Conservation (phyloP, 2,888 invertebrate genomes). For the Limnephilus auricula region DNA sequence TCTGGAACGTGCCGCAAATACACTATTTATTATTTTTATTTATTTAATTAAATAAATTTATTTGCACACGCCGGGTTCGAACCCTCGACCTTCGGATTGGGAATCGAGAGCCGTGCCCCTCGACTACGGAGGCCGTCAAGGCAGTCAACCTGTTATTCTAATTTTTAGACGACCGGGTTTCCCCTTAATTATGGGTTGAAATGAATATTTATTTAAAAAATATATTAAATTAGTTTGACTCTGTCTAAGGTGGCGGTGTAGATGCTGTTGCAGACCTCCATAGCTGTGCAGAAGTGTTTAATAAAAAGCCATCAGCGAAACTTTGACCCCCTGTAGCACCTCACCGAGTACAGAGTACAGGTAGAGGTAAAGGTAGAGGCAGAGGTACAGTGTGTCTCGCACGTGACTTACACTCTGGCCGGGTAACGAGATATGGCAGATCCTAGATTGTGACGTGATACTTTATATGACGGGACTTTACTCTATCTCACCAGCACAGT, state of each 20-base stretch:
- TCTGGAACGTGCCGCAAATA: too few relatives aligned
- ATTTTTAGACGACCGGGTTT: too few relatives aligned
- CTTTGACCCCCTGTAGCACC: constrained; percentile 39
- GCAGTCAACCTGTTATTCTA: too few relatives aligned
- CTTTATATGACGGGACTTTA: background rate
- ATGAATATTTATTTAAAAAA: background rate
- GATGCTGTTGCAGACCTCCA: constrained; percentile 19
- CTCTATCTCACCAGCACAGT: background rate
- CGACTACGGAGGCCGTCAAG: too few relatives aligned
- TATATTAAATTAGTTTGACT: background rate
- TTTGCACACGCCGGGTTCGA: too few relatives aligned
- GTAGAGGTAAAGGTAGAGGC: background rate
- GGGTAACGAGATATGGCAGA: constrained; percentile 9
- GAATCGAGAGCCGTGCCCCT: too few relatives aligned
- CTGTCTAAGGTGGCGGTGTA: constrained; percentile 10
- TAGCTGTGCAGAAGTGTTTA: constrained; percentile 41
- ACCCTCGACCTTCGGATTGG: too few relatives aligned
- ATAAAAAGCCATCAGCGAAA: constrained; percentile 45
- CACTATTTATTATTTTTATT: too few relatives aligned
- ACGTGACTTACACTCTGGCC: constrained; percentile 23
- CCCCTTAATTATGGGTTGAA: background rate
- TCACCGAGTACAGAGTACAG: background rate
- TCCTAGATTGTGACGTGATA: constrained; percentile 16
- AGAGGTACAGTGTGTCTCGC: background rate
- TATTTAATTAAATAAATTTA: too few relatives aligned